Evolutionary conservation across 2,888 invertebrate genomes (phyloP), one percentile per base, ranked within the genome.

Genomic region (Monochamus alternatus): DNA sequence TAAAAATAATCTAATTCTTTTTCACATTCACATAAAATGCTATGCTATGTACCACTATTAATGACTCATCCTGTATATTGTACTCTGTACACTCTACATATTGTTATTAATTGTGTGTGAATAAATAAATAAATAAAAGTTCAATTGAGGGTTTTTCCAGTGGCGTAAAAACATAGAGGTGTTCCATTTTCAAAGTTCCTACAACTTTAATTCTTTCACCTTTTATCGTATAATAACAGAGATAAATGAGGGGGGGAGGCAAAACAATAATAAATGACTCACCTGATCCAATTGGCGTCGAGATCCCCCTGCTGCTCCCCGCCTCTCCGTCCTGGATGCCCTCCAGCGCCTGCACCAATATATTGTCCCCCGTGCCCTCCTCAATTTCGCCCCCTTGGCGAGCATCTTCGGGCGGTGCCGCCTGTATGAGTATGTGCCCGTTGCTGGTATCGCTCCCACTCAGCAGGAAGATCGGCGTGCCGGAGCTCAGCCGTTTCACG

Each of bases 241-340:
- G 31, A 55, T 0, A 38, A 38, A 22, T 22, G 22, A 22, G 22
- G 22, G 22, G 1, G 22, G 22, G 22, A 22, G 22, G 22, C 22
- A 22, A 22, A 22, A 22, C 22, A 22, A 22, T 22, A 22, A 22
- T 22, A 22, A 22, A 22, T 4, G 51, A 81, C 87, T 84, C 76
- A 88, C 88, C 88, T 82, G 88, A 87, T 66, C 88, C 88, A 73
- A 87, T 84, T 4, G 88, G 88, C 63, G 87, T 85, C 7, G 86
- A 83, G 55, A 85, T 80, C 44, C 82, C 82, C 72, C 86, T 84
- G 75, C 84, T 81, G 73, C 82, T 81, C 12, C 81, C 81, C 12
- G 83, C 80, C 72, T 87, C 87, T 66, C 81, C 83, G 74, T 88
- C 88, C n/a, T 80, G 76, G 58, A 85, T 76, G 47, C 86, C 86